These are phyloP conservation scores for Aleiodes testaceus DNA, from an alignment of 2,888 invertebrate genomes.

Conservation along the genomic window DNA sequence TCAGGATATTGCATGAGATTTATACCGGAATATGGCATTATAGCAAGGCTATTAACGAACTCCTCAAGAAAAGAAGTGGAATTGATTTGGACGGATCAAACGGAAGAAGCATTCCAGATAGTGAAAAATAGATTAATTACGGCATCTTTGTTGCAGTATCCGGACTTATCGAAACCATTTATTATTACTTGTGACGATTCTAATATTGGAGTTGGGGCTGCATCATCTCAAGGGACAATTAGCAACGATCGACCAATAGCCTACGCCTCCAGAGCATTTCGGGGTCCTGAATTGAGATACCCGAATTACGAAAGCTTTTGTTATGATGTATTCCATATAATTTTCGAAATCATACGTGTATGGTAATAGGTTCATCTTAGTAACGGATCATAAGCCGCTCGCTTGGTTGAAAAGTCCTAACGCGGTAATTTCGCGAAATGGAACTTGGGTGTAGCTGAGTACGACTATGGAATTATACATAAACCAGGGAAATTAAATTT, in stretches of 20 bases:
- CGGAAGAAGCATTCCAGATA: not conserved
- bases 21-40: not conserved
- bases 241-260: slow-evolving; percentile 38
- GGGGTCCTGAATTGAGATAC: not conserved
- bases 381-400: too few relatives aligned
- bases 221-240: slow-evolving; percentile 37
- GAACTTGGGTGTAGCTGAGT: slow-evolving; percentile 51
- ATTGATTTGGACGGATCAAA: not conserved
- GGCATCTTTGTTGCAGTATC: slow-evolving; percentile 36
- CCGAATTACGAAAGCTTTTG: slow-evolving; percentile 31
- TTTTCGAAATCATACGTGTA: slow-evolving; percentile 59
- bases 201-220: slow-evolving; percentile 33
- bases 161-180: slow-evolving; percentile 31
- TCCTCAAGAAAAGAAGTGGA: not conserved
- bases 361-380: slow-evolving; percentile 52
- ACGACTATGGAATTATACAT: slow-evolving; percentile 57
- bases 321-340: slow-evolving; percentile 41
- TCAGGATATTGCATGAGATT: not conserved
- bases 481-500: slow-evolving; percentile 1
- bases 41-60: not conserved
- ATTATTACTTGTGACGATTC: slow-evolving; percentile 35
- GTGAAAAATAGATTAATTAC: not conserved
- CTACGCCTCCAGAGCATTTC: slow-evolving; percentile 8
- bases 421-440: slow-evolving; percentile 56
- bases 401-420: slow-evolving; percentile 49